phyloP scores from a whole-genome alignment of 2,888 invertebrate genomes.

The Cynaeus angustus region DNA sequence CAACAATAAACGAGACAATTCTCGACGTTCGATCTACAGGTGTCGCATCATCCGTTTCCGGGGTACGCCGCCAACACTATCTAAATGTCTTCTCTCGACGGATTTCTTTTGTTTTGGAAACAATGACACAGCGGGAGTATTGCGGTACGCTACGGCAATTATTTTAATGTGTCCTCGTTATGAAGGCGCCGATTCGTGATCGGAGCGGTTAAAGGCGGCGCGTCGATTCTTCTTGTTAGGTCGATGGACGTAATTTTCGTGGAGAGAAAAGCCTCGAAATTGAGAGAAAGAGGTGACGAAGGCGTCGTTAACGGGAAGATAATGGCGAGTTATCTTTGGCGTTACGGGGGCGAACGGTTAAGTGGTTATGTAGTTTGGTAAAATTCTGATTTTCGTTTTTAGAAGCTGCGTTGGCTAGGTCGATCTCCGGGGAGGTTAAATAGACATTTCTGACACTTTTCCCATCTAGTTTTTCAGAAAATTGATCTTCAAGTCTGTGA shows the following conservation, averaged over 20 bases:
- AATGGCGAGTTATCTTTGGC: too few species aligned
- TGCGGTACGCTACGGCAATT: slow-evolving; percentile 53
- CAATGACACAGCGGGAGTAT: slow-evolving; percentile 51
- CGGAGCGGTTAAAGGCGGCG: slow-evolving; percentile 20
- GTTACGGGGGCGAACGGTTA: too few species aligned
- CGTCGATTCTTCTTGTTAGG: neutral
- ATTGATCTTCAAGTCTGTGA: too few species aligned
- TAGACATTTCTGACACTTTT: too few species aligned
- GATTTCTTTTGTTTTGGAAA: slow-evolving; percentile 58
- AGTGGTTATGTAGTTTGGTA: too few species aligned
- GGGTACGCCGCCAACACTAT: slow-evolving; percentile 51
- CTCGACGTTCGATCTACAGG: slow-evolving; percentile 18
- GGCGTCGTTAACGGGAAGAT: neutral
- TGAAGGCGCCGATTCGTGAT: slow-evolving; percentile 36
- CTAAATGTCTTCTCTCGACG: slow-evolving; percentile 47
- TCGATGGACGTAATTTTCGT: slow-evolving; percentile 19
- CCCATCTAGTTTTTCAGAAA: too few species aligned
- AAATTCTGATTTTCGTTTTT: too few species aligned
- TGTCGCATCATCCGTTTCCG: slow-evolving; percentile 25
- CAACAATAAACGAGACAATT: slow-evolving; percentile 1
- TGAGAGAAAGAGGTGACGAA: neutral
- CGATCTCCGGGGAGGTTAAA: too few species aligned
- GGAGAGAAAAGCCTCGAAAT: slow-evolving; percentile 13
- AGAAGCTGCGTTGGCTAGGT: too few species aligned
- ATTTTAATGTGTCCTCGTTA: slow-evolving; percentile 58